Conservation (phyloP, 2,797 vertebrate genomes). For the Cottoperca gobio region DNA sequence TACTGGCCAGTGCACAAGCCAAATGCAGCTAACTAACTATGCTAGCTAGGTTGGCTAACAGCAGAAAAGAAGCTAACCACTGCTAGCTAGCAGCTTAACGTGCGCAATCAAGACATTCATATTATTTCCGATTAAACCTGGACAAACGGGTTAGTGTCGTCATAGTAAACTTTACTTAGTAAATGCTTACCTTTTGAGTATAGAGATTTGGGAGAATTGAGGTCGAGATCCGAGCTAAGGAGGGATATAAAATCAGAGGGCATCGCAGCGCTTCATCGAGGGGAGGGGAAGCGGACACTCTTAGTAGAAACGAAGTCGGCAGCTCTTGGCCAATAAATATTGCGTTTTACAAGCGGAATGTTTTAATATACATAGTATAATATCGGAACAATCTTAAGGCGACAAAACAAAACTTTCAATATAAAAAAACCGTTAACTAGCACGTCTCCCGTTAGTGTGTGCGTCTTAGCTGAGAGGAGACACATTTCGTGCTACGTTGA, state of each 20-base stretch:
- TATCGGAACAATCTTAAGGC: constrained; percentile 45
- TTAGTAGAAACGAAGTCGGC: constrained; percentile 69
- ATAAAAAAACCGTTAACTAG: constrained; percentile 45
- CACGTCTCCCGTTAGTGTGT: constrained; percentile 61
- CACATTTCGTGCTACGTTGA: constrained; percentile 68
- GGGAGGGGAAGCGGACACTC: constrained; percentile 84
- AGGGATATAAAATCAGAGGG: constrained; percentile 99
- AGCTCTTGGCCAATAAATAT: constrained; percentile 50
- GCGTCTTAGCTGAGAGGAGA: constrained; percentile 64
- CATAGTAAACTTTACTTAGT: background rate
- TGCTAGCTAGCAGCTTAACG: constrained; percentile 78
- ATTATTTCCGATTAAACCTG: constrained; percentile 22
- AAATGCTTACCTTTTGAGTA: constrained; percentile 93
- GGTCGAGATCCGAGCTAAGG: constrained; percentile 96
- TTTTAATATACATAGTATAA: constrained; percentile 48
- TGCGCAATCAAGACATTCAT: constrained; percentile 46
- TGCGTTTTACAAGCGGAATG: constrained; percentile 65
- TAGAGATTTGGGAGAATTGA: constrained; percentile 95
- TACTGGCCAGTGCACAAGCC: constrained; percentile 32
- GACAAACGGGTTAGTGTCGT: constrained; percentile 9
- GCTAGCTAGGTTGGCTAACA: constrained; percentile 74
- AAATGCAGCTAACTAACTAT: constrained; percentile 66
- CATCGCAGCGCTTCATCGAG: constrained; percentile 92
- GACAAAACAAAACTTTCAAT: constrained; percentile 58
- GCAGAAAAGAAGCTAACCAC: constrained; percentile 72